Base-by-base conservation (phyloP, 2,888 invertebrate genomes). In the Trypoxylon attenuatum region DNA sequence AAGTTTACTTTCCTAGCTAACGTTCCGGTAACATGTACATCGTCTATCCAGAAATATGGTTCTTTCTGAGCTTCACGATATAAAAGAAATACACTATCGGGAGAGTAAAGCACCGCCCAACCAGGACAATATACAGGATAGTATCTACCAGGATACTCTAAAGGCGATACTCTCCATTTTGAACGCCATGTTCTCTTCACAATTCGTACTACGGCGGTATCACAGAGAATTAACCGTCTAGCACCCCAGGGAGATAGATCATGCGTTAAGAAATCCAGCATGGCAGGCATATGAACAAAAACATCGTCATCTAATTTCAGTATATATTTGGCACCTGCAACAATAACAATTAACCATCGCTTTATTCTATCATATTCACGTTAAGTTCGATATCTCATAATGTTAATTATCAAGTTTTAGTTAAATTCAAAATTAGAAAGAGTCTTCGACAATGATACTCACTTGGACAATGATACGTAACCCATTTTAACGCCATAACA, bases 1-100 rank as follows among this genome's bases (percentile, higher is more conserved):
- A 92, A 81, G 69, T 90, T 90, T 5, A 89, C 87, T 78, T 89
- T 89, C 70, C 89, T 86, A 0, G 91, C 91, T 55, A 92, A 81
- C 0, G 90, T 88, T 19, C 94, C 95, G 0, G 95, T 94, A 29
- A 95, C 89, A 78, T 93, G 94, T 27, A 94, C 93, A 84, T 95
- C 95, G 82, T 95, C 95, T 49, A 95, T 93, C 95, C 95, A 95
- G 87, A 95, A 94, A 82, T 93, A 94, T 1, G 90, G 90, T 2
- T 89, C 87, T 5, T 85, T 87, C 77, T 92, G 91, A 0, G 92
- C 92, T 45, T 89, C 89, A 54, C 87, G 87, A 49, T 91, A 90
- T 10, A 92, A 85, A 22, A 88, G 87, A 58, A 88, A 88, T 13
- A 90, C 90, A 33, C 90, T 90, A 81, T 93, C 92, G 39, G 89